phyloP scores from a whole-genome alignment of 2,113 vertebrate species.

The Beaufortia kweichowensis region DNA sequence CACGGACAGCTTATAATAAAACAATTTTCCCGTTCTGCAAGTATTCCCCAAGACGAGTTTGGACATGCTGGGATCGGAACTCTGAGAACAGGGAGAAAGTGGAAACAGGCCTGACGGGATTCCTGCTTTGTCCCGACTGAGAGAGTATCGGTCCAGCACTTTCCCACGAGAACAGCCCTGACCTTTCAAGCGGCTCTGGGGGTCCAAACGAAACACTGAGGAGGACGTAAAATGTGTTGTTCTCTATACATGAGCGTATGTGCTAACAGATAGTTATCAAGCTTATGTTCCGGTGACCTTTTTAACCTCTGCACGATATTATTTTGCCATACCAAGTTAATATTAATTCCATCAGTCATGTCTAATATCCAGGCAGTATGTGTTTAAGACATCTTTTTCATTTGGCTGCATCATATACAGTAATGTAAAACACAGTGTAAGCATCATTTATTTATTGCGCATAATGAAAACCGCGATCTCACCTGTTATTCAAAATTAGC shows the following conservation, averaged over 20 bases:
- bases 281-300: neutral
- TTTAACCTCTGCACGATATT: too few species aligned
- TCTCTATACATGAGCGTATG: neutral
- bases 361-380: too few species aligned
- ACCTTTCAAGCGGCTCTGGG: conserved; percentile 18
- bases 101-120: conserved; percentile 54
- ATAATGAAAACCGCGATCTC: too few species aligned
- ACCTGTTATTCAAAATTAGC: too few species aligned
- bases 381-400: too few species aligned
- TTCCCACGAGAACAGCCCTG: conserved; percentile 56
- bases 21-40: conserved; percentile 27
- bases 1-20: neutral
- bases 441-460: too few species aligned
- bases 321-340: too few species aligned
- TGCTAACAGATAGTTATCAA: neutral
- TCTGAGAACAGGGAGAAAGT: conserved; percentile 48
- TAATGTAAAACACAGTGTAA: too few species aligned
- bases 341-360: too few species aligned
- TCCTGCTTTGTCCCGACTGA: conserved; percentile 47
- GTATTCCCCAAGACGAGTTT: conserved; percentile 42
- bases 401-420: too few species aligned
- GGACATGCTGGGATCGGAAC: conserved; percentile 50
- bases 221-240: neutral
- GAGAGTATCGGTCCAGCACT: conserved; percentile 54
- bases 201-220: conserved; percentile 15